A percentile compares a stretch with the other conserved stretches of the same genome.
These are phyloP conservation scores for Thereva unica DNA, from an alignment of 2,888 invertebrate species.

Conservation along the genomic window DNA sequence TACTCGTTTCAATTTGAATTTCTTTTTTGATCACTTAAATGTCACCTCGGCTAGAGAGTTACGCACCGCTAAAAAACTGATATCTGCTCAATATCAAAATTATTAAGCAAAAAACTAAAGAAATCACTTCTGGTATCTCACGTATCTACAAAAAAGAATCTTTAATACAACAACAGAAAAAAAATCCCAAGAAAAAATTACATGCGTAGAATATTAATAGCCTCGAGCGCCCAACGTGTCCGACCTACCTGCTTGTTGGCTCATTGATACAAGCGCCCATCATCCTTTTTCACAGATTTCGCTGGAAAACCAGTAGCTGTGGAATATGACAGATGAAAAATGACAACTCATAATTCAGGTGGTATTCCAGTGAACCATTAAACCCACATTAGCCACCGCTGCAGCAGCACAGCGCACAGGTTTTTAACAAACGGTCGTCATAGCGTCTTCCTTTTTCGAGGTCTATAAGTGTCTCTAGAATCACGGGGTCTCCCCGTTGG, in stretches of 20 bases:
- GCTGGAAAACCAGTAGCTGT: conserved; percentile 49
- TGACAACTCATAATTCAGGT: conserved; percentile 48
- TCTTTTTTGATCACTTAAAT: no score
- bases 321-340: conserved; percentile 49
- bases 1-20: no score
- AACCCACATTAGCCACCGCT: conserved; percentile 37
- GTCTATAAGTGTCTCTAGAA: conserved; percentile 18
- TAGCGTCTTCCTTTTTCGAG: conserved; percentile 40
- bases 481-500: neutral
- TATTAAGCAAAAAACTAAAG: no score
- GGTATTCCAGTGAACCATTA: conserved; percentile 38
- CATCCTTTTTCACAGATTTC: conserved; percentile 41
- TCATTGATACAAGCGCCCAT: conserved; percentile 31
- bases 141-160: no score
- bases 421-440: conserved; percentile 35
- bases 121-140: no score
- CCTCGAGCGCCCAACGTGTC: conserved; percentile 1
- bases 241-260: conserved; percentile 39
- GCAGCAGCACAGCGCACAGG: no score
- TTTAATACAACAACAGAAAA: no score
- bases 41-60: no score
- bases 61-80: no score
- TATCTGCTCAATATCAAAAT: no score
- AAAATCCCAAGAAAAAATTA: conserved; percentile 32
- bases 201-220: conserved; percentile 41